A percentile compares a stretch with the other conserved stretches of the same genome.
Evolutionary conservation across 2,113 vertebrate genomes (phyloP).

Genomic region (Cyprinus carpio): DNA sequence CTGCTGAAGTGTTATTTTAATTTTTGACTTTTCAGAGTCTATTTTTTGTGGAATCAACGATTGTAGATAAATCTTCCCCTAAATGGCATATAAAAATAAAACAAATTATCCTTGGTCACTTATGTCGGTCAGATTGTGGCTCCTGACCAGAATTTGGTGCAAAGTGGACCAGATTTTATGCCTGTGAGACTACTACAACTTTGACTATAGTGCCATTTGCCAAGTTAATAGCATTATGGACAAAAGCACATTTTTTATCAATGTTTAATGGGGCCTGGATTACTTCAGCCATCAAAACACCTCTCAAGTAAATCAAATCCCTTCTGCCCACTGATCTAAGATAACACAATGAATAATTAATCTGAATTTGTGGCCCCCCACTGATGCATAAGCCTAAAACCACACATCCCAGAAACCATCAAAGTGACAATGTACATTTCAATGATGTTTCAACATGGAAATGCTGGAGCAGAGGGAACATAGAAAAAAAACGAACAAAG

Average conservation of each 20-base stretch:
- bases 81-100: neutral
- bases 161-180: neutral
- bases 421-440: conserved; percentile 37
- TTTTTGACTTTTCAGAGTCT: neutral
- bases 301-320: conserved; percentile 46
- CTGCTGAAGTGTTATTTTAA: too few species aligned
- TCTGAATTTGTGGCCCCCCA: conserved; percentile 24
- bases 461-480: conserved; percentile 7
- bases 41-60: neutral
- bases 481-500: neutral
- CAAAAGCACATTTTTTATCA: conserved; percentile 45
- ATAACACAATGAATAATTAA: conserved; percentile 63
- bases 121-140: neutral
- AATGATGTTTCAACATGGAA: conserved; percentile 21
- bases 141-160: neutral
- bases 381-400: conserved; percentile 31
- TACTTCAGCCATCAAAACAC: conserved; percentile 34
- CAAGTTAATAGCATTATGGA: conserved; percentile 40
- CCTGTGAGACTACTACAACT: neutral
- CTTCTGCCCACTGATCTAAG: conserved; percentile 52
- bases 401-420: conserved; percentile 46
- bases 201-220: conserved; percentile 6
- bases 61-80: neutral
- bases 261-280: conserved; percentile 55
- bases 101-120: neutral